phyloP scores from a whole-genome alignment of 2,113 vertebrate genomes.

The Zosterops borbonicus region DNA sequence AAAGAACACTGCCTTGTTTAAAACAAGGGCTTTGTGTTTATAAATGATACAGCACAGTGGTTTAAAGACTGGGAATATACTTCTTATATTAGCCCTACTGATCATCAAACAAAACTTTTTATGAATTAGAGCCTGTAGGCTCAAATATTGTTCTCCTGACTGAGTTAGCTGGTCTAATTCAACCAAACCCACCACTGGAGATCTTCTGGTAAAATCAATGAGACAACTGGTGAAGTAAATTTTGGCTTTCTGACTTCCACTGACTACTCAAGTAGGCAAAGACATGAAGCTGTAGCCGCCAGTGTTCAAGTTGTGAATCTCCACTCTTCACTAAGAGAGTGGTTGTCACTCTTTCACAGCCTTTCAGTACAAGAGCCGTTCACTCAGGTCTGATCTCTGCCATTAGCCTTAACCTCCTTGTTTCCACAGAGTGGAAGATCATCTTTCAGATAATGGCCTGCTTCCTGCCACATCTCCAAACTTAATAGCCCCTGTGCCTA shows the following conservation, averaged over 20 bases:
- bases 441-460: not conserved
- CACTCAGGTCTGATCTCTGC: not conserved
- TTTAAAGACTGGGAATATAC: not conserved
- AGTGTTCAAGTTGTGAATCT: not conserved
- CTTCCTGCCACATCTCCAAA: not conserved
- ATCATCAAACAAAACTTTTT: not conserved
- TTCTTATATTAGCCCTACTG: not conserved
- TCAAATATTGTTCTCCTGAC: not conserved
- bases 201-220: not conserved
- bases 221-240: not conserved
- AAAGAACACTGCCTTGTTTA: not conserved
- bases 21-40: not conserved
- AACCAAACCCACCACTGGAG: not conserved
- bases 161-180: not conserved
- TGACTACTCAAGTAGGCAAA: not conserved
- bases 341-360: not conserved
- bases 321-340: accelerated
- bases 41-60: not conserved
- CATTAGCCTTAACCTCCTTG: not conserved
- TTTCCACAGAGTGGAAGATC: not conserved
- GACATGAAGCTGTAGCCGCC: not conserved
- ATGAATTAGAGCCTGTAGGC: not conserved
- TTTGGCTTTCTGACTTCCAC: not conserved
- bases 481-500: not conserved
- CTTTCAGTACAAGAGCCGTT: not conserved